A percentile compares a stretch with the other conserved stretches of the same genome.
Evolutionary conservation across 1,140 invertebrate genomes (phyloP).

Genomic region (Drosophila setifemur): DNA sequence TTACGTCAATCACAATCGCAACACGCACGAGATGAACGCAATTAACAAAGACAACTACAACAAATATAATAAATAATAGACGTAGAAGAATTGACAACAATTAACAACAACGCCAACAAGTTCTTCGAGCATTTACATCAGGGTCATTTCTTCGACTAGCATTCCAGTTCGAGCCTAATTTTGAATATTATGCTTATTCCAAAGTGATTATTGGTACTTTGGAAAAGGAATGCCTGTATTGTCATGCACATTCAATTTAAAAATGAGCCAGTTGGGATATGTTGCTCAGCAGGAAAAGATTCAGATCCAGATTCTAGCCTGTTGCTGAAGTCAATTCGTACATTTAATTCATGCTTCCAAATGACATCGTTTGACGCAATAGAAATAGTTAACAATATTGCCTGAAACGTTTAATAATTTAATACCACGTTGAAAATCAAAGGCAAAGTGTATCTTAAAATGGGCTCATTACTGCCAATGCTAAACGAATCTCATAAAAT

Average conservation of each 20-base stretch:
- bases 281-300: background rate
- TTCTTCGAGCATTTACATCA: background rate
- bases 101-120: background rate
- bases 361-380: slow-evolving; percentile 4
- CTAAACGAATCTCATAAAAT: background rate
- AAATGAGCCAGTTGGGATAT: no score
- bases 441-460: background rate
- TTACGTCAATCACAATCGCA: no score
- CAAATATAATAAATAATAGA: background rate
- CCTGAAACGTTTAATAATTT: no score
- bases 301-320: background rate
- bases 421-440: no score
- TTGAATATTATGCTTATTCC: no score
- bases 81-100: background rate
- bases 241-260: background rate
- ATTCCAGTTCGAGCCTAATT: background rate
- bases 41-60: background rate
- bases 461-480: background rate
- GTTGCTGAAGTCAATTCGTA: slow-evolving; percentile 5
- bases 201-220: no score
- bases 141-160: background rate
- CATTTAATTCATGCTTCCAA: slow-evolving; percentile 12
- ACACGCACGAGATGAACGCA: background rate
- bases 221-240: background rate
- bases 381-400: background rate